phyloP scores from a whole-genome alignment of 2,113 vertebrate species.

The Actinemys pallida region DNA sequence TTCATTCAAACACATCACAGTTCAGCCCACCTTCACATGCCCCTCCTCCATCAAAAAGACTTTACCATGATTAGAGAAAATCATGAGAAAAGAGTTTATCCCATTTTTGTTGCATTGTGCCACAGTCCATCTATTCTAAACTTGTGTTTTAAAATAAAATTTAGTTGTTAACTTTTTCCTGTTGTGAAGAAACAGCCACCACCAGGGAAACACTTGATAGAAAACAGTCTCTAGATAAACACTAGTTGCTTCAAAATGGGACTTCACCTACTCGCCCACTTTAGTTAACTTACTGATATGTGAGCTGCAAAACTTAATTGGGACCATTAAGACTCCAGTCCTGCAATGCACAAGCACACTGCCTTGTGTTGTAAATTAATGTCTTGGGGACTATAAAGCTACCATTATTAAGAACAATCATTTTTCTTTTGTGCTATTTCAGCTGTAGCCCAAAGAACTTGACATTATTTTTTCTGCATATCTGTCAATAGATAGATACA shows the following conservation, averaged over 20 bases:
- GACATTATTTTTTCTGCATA: not conserved
- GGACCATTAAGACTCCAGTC: slow-evolving; percentile 59
- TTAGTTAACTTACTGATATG: slow-evolving; percentile 61
- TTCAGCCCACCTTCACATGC: not conserved
- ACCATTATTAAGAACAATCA: slow-evolving; percentile 51
- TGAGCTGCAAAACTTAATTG: slow-evolving; percentile 58
- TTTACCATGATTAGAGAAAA: not conserved
- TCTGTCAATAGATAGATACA: not conserved
- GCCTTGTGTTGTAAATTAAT: slow-evolving; percentile 49
- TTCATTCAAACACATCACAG: not conserved
- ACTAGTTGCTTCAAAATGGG: slow-evolving; percentile 23
- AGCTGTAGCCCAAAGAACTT: slow-evolving; percentile 10
- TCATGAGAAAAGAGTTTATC: not conserved
- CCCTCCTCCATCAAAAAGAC: not conserved
- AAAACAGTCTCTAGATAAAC: not conserved
- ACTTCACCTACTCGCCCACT: slow-evolving; percentile 36
- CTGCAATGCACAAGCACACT: slow-evolving; percentile 54
- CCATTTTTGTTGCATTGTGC: not conserved
- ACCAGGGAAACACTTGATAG: not conserved
- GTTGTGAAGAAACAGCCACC: not conserved
- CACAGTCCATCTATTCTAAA: not conserved
- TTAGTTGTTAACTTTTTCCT: not conserved
- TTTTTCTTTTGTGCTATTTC: not conserved
- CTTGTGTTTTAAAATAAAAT: slow-evolving; percentile 14
- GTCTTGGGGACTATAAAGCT: slow-evolving; percentile 63